phyloP scores from a whole-genome alignment of 2,113 vertebrate genomes.

The Cranoglanis bouderius region DNA sequence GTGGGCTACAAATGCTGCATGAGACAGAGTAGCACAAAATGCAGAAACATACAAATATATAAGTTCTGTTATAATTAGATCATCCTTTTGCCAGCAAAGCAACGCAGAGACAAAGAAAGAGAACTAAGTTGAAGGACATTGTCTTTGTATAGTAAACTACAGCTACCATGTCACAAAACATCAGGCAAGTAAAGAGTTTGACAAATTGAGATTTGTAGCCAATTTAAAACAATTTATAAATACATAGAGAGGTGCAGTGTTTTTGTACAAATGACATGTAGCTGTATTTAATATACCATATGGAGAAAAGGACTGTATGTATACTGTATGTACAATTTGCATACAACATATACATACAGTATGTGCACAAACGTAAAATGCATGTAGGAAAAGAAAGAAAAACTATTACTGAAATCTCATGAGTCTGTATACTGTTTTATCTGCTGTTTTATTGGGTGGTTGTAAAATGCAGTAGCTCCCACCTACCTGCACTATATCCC shows the following conservation, averaged over 20 bases:
- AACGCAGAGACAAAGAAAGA: conserved; percentile 63
- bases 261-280: conserved; percentile 44
- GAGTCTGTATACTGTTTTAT: conserved; percentile 63
- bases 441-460: conserved; percentile 62
- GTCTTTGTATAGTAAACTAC: conserved; percentile 67
- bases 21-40: conserved; percentile 28
- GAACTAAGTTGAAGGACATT: conserved; percentile 60
- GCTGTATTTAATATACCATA: conserved; percentile 64
- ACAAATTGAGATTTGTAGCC: background rate
- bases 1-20: conserved; percentile 19
- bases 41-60: conserved; percentile 25
- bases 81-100: conserved; percentile 79
- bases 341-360: conserved; percentile 62
- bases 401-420: conserved; percentile 58
- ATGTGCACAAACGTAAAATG: conserved; percentile 48
- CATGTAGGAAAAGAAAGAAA: conserved; percentile 50
- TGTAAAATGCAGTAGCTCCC: conserved; percentile 76
- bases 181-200: background rate
- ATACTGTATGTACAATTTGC: conserved; percentile 66
- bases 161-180: conserved; percentile 54
- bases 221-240: background rate
- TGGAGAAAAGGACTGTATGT: conserved; percentile 55
- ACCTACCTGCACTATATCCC: conserved; percentile 86
- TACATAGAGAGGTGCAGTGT: background rate
- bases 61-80: conserved; percentile 74